These are phyloP conservation scores for Yasuhikotakia modesta DNA, from an alignment of 2,797 vertebrate species.

Conservation along the genomic window DNA sequence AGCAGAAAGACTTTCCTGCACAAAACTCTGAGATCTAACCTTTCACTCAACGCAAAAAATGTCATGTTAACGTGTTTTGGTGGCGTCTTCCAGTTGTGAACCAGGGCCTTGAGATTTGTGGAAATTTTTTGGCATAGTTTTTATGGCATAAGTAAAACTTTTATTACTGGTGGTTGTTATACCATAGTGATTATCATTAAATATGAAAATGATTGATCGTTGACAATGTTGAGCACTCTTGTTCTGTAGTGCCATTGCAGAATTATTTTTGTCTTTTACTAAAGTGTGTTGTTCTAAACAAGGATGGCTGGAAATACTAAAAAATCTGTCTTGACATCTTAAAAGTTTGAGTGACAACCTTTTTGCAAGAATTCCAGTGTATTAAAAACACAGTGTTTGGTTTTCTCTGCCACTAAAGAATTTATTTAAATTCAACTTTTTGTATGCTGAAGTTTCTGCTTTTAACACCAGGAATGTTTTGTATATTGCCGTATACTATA, in stretches of 20 bases:
- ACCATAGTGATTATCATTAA: slow-evolving; percentile 49
- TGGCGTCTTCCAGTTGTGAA: slow-evolving; percentile 54
- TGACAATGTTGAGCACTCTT: slow-evolving; percentile 40
- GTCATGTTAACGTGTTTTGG: slow-evolving; percentile 53
- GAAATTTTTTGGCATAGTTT: slow-evolving; percentile 57
- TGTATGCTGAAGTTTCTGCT: slow-evolving; percentile 41
- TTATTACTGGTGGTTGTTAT: slow-evolving; percentile 59
- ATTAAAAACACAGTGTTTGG: slow-evolving; percentile 19
- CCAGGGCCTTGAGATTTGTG: slow-evolving; percentile 58
- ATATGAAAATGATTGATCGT: slow-evolving; percentile 14
- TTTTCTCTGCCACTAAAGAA: slow-evolving; percentile 18
- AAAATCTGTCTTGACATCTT: neutral
- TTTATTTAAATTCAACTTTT: slow-evolving; percentile 11
- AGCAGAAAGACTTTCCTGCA: slow-evolving; percentile 44
- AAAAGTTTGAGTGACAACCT: neutral
- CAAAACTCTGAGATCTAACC: slow-evolving; percentile 35
- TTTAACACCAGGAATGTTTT: slow-evolving; percentile 52
- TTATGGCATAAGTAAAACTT: slow-evolving; percentile 57
- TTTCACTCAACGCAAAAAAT: slow-evolving; percentile 40
- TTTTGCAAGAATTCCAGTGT: slow-evolving; percentile 16
- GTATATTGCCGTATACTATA: slow-evolving; percentile 16
- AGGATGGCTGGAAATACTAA: slow-evolving; percentile 17
- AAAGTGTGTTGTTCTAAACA: slow-evolving; percentile 20
- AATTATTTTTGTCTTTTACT: slow-evolving; percentile 43
- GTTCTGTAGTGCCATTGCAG: slow-evolving; percentile 38